Evolutionary conservation across 2,113 vertebrate species (phyloP).

Genomic region (Bostrychus sinensis): DNA sequence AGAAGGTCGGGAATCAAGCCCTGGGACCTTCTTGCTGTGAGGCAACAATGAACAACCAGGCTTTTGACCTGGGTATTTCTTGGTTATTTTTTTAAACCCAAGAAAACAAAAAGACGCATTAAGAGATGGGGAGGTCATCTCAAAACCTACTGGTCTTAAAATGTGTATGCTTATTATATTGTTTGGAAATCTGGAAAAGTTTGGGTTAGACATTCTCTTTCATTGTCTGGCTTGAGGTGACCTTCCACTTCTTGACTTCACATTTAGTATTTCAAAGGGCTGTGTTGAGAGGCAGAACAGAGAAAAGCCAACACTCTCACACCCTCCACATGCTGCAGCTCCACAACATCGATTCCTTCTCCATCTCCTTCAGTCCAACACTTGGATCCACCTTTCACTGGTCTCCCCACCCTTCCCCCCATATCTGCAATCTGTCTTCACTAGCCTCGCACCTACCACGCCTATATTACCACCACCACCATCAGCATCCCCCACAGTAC

Average conservation of each 20-base stretch:
- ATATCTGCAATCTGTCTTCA: constrained; percentile 58
- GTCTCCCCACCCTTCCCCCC: constrained; percentile 25
- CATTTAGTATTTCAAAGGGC: constrained; percentile 7
- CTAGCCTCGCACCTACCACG: constrained; percentile 61
- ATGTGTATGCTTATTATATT: too few relatives aligned
- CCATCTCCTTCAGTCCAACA: constrained; percentile 39
- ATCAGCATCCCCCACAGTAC: constrained; percentile 3
- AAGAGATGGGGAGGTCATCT: too few relatives aligned
- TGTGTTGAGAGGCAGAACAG: background rate
- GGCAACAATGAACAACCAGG: too few relatives aligned
- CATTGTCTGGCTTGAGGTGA: too few relatives aligned
- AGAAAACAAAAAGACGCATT: background rate
- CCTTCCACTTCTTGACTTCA: background rate
- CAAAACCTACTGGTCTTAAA: too few relatives aligned
- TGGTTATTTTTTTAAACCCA: background rate
- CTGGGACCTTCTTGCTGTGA: too few relatives aligned
- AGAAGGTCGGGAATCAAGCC: too few relatives aligned
- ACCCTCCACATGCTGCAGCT: constrained; percentile 50
- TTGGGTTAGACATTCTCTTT: too few relatives aligned
- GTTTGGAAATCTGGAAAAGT: too few relatives aligned
- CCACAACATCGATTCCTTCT: constrained; percentile 44
- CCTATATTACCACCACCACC: constrained; percentile 45
- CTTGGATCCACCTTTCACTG: constrained; percentile 38
- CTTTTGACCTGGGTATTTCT: too few relatives aligned
- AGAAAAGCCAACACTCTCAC: constrained; percentile 32